phyloP scores from a whole-genome alignment of 2,888 invertebrate species.

The Capitulum mitella region DNA sequence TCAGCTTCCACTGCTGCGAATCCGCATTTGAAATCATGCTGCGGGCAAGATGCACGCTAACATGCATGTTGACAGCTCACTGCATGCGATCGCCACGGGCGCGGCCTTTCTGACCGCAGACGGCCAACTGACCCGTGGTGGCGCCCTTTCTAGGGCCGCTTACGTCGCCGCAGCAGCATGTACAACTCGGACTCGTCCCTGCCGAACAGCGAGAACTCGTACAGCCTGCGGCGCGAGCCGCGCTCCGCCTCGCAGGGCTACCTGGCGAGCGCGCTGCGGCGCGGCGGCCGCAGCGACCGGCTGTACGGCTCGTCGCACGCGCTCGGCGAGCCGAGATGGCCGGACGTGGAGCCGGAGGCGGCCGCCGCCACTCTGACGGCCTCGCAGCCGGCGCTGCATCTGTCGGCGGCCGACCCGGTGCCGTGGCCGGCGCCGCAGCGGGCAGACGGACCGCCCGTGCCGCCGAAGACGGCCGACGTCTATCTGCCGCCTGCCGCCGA shows the following conservation, averaged over 20 bases:
- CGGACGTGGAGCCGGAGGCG: conserved; percentile 80
- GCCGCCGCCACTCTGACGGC: conserved; percentile 56
- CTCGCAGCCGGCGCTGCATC: conserved; percentile 28
- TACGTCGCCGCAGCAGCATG: not conserved
- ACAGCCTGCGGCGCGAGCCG: not conserved
- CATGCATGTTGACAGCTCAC: too few species aligned
- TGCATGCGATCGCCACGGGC: not conserved
- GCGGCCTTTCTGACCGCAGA: conserved; percentile 38
- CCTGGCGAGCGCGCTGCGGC: not conserved
- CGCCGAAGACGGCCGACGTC: not conserved
- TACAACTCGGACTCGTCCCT: not conserved
- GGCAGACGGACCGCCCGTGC: not conserved
- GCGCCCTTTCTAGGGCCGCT: not conserved
- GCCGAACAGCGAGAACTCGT: not conserved
- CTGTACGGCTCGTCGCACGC: conserved; percentile 1
- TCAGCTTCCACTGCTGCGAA: too few species aligned
- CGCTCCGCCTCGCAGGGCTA: not conserved
- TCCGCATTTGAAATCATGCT: too few species aligned
- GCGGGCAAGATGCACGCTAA: too few species aligned
- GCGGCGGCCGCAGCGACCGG: not conserved
- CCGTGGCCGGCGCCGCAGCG: not conserved
- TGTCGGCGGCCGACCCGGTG: not conserved
- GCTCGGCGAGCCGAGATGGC: not conserved
- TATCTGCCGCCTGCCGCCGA: not conserved
- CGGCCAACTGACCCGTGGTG: conserved; percentile 51